Conservation (phyloP, 92 coral and sea anemone genomes). For the Porites lobata region DNA sequence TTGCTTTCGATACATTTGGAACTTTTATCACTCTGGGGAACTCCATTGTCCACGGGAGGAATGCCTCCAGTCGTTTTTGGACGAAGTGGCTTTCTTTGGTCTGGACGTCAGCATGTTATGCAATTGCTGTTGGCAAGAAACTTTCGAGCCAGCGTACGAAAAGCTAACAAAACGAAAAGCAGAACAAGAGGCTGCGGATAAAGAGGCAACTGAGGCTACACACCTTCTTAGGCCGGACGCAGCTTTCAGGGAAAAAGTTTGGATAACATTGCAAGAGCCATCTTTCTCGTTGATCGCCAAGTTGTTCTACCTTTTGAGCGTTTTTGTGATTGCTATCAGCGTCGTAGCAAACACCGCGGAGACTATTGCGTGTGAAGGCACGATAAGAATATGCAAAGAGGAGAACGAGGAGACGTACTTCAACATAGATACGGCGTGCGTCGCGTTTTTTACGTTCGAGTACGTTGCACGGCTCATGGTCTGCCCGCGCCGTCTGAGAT, state of each 20-base stretch:
- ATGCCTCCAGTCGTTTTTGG: slow-evolving; percentile 77
- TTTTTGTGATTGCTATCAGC: slow-evolving; percentile 72
- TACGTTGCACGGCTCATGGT: slow-evolving; percentile 52
- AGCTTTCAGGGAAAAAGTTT: slow-evolving; percentile 63
- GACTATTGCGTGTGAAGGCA: slow-evolving; percentile 70
- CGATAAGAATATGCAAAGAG: slow-evolving; percentile 66
- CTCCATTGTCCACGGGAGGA: slow-evolving; percentile 88
- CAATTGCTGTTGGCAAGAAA: slow-evolving; percentile 81
- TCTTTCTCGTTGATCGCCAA: slow-evolving; percentile 60
- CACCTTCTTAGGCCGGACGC: slow-evolving; percentile 52
- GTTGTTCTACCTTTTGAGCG: slow-evolving; percentile 68
- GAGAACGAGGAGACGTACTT: slow-evolving; percentile 65
- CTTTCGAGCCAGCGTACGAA: slow-evolving; percentile 63
- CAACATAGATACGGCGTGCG: slow-evolving; percentile 78
- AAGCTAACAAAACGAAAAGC: slow-evolving; percentile 44
- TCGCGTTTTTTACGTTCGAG: slow-evolving; percentile 79
- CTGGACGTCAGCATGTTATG: slow-evolving; percentile 71
- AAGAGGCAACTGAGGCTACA: slow-evolving; percentile 30
- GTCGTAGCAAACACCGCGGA: slow-evolving; percentile 77
- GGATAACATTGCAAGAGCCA: slow-evolving; percentile 77
- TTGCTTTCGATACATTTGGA: slow-evolving; percentile 85
- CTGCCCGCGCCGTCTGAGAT: slow-evolving; percentile 73
- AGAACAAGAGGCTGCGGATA: slow-evolving; percentile 40
- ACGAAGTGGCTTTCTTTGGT: slow-evolving; percentile 81
- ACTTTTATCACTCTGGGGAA: slow-evolving; percentile 83